These are phyloP conservation scores for Chelonus formosanus DNA, from an alignment of 2,888 invertebrate genomes.

Conservation along the genomic window DNA sequence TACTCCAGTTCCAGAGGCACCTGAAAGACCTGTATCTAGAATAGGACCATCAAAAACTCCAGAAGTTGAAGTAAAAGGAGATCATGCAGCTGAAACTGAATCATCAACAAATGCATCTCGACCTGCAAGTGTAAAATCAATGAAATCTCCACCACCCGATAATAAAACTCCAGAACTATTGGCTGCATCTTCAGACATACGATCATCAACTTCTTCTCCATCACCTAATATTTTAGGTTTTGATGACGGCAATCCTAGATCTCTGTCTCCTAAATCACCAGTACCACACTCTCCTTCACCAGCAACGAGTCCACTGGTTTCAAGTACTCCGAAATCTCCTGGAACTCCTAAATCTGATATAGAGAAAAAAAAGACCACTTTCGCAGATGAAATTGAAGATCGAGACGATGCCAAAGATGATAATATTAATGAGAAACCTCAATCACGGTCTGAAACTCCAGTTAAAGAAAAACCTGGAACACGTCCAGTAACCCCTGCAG, in stretches of 20 bases:
- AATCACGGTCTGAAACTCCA: constrained; percentile 9
- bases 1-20: no score
- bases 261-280: constrained; percentile 50
- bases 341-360: constrained; percentile 32
- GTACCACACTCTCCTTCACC: constrained; percentile 16
- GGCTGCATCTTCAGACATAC: not conserved
- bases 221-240: constrained; percentile 50
- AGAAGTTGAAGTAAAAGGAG: no score
- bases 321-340: constrained; percentile 44
- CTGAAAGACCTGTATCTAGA: no score
- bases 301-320: constrained; percentile 24
- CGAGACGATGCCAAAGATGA: not conserved
- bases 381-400: constrained; percentile 34
- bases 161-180: constrained; percentile 4
- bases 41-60: no score
- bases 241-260: constrained; percentile 55
- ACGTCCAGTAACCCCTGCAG: constrained; percentile 24
- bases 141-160: not conserved
- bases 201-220: not conserved
- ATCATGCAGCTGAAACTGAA: constrained; percentile 14
- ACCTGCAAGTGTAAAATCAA: constrained; percentile 2
- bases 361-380: constrained; percentile 40
- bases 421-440: no score
- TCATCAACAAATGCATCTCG: not conserved
- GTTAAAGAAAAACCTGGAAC: constrained; percentile 25